Percentiles rank a stretch among this genome's conserved stretches.
phyloP scores from a whole-genome alignment of 2,797 vertebrate genomes.

The Vultur gryphus region DNA sequence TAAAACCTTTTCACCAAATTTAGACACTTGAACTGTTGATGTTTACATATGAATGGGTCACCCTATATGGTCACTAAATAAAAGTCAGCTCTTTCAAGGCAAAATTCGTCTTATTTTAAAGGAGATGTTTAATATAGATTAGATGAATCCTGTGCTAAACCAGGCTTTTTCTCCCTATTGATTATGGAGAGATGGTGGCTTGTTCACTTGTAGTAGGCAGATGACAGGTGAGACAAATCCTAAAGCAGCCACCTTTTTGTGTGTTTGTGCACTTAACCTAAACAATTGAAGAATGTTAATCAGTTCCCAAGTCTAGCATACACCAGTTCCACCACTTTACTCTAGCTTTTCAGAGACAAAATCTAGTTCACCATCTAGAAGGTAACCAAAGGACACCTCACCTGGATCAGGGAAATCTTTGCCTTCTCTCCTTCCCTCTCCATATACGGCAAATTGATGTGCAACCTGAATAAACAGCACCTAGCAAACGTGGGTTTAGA shows the following conservation, averaged over 20 bases:
- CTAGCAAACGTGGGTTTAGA: not conserved
- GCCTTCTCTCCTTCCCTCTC: not conserved
- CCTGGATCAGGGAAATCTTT: not conserved
- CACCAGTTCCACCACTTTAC: not conserved
- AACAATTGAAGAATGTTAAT: not conserved
- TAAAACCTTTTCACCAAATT: not conserved
- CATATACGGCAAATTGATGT: not conserved
- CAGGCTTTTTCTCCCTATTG: not conserved
- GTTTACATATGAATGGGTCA: not conserved
- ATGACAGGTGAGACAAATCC: not conserved
- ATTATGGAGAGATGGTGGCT: not conserved
- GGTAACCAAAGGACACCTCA: not conserved
- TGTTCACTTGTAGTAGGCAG: not conserved
- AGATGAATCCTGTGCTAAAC: not conserved
- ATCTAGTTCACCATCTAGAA: rapidly evolving
- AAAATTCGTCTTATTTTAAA: not conserved
- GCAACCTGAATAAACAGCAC: not conserved
- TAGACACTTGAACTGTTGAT: not conserved
- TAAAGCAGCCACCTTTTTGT: not conserved
- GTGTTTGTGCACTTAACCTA: not conserved
- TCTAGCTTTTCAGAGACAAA: not conserved
- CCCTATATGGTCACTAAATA: not conserved
- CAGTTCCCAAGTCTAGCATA: not conserved
- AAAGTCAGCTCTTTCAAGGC: not conserved
- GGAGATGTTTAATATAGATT: not conserved